Evolutionary conservation across 1,140 invertebrate species (phyloP).

Genomic region (Belonocnema kinseyi): DNA sequence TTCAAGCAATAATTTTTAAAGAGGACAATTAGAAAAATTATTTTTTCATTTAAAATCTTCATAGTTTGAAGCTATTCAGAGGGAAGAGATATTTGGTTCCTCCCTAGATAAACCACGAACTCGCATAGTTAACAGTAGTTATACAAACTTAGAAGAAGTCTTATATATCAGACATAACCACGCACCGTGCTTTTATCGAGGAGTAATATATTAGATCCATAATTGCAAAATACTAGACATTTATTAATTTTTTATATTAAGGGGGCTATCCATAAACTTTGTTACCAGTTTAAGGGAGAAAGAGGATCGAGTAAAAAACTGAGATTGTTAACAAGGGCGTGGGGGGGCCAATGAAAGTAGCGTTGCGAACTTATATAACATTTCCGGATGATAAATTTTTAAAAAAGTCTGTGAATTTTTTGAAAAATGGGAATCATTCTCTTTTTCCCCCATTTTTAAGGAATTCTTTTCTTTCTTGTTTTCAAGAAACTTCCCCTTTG

Average conservation of each 20-base stretch:
- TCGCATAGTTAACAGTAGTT: constrained; percentile 55
- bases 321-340: too few species aligned
- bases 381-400: too few species aligned
- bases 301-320: too few species aligned
- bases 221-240: constrained; percentile 7
- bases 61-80: not conserved
- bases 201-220: not conserved
- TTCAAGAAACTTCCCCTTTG: too few species aligned
- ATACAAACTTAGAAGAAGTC: constrained; percentile 41
- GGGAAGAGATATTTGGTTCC: constrained; percentile 44
- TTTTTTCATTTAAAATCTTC: not conserved
- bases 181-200: not conserved
- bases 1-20: not conserved
- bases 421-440: too few species aligned
- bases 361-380: too few species aligned
- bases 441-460: too few species aligned
- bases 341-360: too few species aligned
- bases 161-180: constrained; percentile 7
- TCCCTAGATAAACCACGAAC: constrained; percentile 49
- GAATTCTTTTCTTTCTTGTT: too few species aligned
- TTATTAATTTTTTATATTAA: not conserved
- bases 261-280: too few species aligned
- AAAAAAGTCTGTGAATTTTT: too few species aligned
- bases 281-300: too few species aligned
- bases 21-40: not conserved